Conservation (phyloP, 2,113 vertebrate species). For the Mohoua ochrocephala region DNA sequence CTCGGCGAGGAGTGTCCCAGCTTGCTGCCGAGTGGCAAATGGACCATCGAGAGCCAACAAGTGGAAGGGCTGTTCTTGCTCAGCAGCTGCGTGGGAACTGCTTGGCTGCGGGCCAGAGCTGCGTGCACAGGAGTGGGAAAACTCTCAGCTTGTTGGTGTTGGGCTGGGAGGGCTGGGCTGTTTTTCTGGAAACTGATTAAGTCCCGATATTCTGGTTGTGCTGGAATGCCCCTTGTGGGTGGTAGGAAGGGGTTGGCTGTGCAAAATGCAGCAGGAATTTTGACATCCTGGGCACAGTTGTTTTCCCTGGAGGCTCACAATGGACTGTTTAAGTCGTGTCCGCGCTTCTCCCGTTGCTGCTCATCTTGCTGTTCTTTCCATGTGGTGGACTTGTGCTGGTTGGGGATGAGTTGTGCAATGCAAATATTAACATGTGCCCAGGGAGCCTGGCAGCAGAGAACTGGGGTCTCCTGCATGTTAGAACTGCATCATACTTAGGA, state of each 20-base stretch:
- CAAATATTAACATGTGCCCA: fast-evolving
- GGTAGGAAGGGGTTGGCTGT: not conserved
- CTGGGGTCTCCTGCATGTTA: not conserved
- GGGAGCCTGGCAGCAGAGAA: not conserved
- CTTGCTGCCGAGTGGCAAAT: not conserved
- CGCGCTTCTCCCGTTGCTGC: not conserved
- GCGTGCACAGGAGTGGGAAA: not conserved
- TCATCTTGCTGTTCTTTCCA: not conserved
- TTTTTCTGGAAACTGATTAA: not conserved
- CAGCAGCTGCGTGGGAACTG: not conserved
- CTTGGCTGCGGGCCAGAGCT: not conserved
- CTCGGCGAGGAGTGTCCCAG: not conserved
- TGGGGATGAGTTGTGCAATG: not conserved
- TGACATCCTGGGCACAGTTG: fast-evolving
- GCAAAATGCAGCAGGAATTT: not conserved
- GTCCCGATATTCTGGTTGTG: not conserved
- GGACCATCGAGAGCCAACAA: fast-evolving
- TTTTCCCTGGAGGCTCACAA: not conserved
- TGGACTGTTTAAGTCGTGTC: fast-evolving
- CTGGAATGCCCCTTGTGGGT: not conserved
- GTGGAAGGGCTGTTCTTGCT: not conserved
- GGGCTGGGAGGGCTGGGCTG: not conserved
- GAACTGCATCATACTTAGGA: not conserved
- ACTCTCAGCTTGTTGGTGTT: not conserved
- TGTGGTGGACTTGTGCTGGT: not conserved